phyloP scores from a whole-genome alignment of 2,113 vertebrate species.

The Pelecanus crispus region DNA sequence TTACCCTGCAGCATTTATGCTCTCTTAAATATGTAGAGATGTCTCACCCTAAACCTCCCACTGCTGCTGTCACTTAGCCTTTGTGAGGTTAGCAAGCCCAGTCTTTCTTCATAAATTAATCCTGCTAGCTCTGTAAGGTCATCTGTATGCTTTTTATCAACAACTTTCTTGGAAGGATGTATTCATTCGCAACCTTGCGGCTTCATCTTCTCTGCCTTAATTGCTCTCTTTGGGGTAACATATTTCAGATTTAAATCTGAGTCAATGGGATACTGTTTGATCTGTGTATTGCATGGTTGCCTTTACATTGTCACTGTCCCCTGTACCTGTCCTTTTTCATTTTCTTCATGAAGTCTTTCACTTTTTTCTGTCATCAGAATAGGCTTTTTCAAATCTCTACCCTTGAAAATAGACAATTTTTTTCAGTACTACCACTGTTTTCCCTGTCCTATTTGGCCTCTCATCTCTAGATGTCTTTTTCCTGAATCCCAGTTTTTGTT shows the following conservation, averaged over 20 bases:
- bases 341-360: not conserved
- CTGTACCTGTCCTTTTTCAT: not conserved
- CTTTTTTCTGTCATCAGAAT: not conserved
- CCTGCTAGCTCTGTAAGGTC: not conserved
- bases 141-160: not conserved
- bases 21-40: not conserved
- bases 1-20: not conserved
- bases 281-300: not conserved
- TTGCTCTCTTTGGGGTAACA: not conserved
- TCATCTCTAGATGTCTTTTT: not conserved
- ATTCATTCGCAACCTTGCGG: not conserved
- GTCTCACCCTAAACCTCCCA: not conserved
- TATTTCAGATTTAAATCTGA: not conserved
- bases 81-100: not conserved
- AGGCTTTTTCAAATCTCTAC: not conserved
- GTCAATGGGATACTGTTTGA: not conserved
- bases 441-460: not conserved
- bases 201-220: not conserved
- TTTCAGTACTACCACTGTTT: not conserved
- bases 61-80: not conserved
- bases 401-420: not conserved
- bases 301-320: not conserved
- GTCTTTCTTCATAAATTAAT: not conserved
- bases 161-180: not conserved
- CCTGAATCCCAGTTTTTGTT: not conserved